Evolutionary conservation across 2,113 vertebrate genomes (phyloP).

Genomic region (Charina bottae): DNA sequence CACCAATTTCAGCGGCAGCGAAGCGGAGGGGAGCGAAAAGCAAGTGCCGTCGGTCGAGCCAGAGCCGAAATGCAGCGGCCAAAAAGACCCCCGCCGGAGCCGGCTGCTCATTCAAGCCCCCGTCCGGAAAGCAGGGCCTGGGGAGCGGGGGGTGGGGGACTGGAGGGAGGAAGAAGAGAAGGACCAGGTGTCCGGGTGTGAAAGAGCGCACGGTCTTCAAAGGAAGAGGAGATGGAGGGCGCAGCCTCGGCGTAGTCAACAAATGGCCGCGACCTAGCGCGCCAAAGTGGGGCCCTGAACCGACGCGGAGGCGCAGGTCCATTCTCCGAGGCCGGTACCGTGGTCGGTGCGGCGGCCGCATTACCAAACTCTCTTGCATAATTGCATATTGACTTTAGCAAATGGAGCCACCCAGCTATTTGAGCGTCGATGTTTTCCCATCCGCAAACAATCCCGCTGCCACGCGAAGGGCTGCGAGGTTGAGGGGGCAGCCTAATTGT

Average conservation of each 20-base stretch:
- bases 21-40: slow-evolving; percentile 21
- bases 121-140: slow-evolving; percentile 69
- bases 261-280: background rate
- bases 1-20: background rate
- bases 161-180: slow-evolving; percentile 12
- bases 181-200: slow-evolving; percentile 69
- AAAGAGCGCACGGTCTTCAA: slow-evolving; percentile 76
- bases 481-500: background rate
- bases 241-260: background rate
- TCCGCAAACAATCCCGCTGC: slow-evolving; percentile 31
- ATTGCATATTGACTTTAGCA: slow-evolving; percentile 59
- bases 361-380: slow-evolving; percentile 45
- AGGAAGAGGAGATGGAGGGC: slow-evolving; percentile 2
- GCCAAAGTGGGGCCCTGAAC: background rate
- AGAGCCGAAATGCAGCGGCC: slow-evolving; percentile 55
- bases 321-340: background rate
- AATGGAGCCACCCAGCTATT: slow-evolving; percentile 53
- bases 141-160: background rate
- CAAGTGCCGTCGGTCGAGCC: slow-evolving; percentile 48
- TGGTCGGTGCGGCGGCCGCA: background rate
- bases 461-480: background rate
- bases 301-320: background rate
- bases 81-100: slow-evolving; percentile 69
- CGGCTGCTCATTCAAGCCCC: slow-evolving; percentile 82
- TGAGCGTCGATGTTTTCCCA: slow-evolving; percentile 31